Base-by-base conservation (phyloP, 2,888 invertebrate genomes). In the Ennomos quercinarius region DNA sequence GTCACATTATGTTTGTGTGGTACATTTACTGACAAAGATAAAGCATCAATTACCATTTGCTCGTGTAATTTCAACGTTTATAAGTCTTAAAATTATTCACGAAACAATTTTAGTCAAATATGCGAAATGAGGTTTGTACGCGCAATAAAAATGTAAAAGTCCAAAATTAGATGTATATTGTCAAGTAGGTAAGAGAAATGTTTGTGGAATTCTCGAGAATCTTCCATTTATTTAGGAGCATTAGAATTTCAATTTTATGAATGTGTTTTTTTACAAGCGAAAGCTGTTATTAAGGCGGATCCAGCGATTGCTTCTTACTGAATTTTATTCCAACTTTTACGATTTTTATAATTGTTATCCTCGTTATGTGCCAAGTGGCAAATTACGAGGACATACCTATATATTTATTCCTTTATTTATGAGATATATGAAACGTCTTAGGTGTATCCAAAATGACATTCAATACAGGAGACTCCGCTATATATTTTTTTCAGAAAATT, bases 171-270 rank as follows among this genome's bases (percentile, higher is more conserved):
- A 65, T 57, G 61, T 63, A 63, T 69, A 71, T 65, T 69, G 69
- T 68, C 48, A 61, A 65, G 65, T 71, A 70, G 70, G 66, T 69
- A 71, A 64, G 67, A 72, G 70, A 77, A 75, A 78, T 72, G 74
- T 76, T 71, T 63, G 74, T 74, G 72, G 70, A 70, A 72, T 72
- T 70, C 70, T 68, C 65, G 69, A 69, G 73, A 70, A 72, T 73
- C 72, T 74, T 76, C 74, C 77, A 77, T 81, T 81, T 79, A 78
- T 77, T 78, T 79, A 70, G 72, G 74, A 73, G 67, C 71, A 80
- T 81, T 79, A 79, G 74, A 78, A 79, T 78, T 80, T 77, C 74
- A 79, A 78, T 79, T 76, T 71, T 69, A 65, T 58, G 62, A 42
- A 70, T 65, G 71, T 68, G 71, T 68, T 70, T 73, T 77, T 76